Conservation (phyloP, 2,888 invertebrate genomes). For the Bimastos eiseni region DNA sequence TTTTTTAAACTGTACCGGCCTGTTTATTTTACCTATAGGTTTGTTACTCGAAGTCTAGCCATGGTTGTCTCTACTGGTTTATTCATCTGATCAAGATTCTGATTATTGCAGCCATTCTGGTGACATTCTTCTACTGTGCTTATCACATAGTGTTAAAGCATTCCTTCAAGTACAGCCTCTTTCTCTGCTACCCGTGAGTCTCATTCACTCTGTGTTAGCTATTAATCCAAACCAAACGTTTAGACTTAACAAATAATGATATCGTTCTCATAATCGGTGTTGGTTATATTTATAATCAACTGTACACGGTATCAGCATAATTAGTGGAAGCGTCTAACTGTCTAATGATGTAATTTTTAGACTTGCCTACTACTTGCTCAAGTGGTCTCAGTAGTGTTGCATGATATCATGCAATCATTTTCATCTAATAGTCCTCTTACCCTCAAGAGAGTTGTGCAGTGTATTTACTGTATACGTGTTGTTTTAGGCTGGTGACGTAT, state of each 20-base stretch:
- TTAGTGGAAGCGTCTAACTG: too few species aligned
- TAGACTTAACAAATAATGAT: too few species aligned
- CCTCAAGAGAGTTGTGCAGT: background rate
- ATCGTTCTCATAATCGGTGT: too few species aligned
- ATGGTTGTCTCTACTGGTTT: slow-evolving; percentile 49
- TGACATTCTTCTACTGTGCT: slow-evolving; percentile 72
- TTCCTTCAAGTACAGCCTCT: slow-evolving; percentile 78
- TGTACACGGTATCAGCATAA: too few species aligned
- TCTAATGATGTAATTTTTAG: too few species aligned
- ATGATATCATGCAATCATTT: too few species aligned
- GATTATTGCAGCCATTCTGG: slow-evolving; percentile 63
- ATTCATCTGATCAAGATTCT: slow-evolving; percentile 49
- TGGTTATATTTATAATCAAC: too few species aligned
- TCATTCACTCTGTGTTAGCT: background rate
- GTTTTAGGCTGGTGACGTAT: slow-evolving; percentile 60
- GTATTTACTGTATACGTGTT: background rate
- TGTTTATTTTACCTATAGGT: background rate
- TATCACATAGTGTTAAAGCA: slow-evolving; percentile 64
- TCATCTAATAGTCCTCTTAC: too few species aligned
- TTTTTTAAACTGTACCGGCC: background rate
- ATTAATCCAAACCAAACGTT: too few species aligned
- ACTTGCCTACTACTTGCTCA: too few species aligned
- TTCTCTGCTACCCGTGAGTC: slow-evolving; percentile 87
- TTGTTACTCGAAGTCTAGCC: slow-evolving; percentile 19
- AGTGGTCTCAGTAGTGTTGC: too few species aligned